Evolutionary conservation across 2,797 vertebrate species (phyloP).

Genomic region (Sebastes melanostomus): DNA sequence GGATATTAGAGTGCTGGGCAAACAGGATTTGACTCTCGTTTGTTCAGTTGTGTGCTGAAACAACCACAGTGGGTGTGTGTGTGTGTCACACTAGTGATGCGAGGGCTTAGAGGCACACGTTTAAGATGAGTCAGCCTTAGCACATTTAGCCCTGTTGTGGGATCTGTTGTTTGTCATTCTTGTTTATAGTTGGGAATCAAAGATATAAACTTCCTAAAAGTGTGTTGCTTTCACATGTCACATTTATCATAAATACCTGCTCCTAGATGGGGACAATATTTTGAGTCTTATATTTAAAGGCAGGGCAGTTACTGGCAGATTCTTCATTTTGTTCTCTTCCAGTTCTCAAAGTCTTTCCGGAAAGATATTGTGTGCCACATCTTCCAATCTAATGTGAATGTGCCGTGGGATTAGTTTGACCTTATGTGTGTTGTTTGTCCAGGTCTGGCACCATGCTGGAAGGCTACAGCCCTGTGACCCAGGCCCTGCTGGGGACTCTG

Average conservation of each 20-base stretch:
- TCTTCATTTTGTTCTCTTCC: not conserved
- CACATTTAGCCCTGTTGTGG: no score
- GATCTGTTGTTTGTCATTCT: not conserved
- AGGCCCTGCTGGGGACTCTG: conserved; percentile 91
- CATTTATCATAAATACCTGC: not conserved
- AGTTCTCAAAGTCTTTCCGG: not conserved
- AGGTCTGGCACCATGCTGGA: conserved; percentile 86
- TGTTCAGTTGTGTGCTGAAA: conserved; percentile 9
- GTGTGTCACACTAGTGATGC: not conserved
- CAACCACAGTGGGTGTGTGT: not conserved
- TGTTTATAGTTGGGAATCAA: not conserved
- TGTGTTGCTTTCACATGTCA: not conserved
- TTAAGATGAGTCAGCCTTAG: not conserved
- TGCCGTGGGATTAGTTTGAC: not conserved
- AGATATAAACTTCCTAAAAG: not conserved
- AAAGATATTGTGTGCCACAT: not conserved
- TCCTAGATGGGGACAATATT: not conserved
- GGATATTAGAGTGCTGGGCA: conserved; percentile 35
- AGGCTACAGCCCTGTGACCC: conserved; percentile 84
- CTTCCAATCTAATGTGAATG: not conserved
- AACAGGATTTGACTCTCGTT: conserved; percentile 54
- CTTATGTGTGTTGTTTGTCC: conserved; percentile 9
- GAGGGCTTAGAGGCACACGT: not conserved
- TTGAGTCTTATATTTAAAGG: not conserved
- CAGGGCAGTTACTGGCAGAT: no score